Percentiles rank a stretch among this genome's conserved stretches.
phyloP scores from a whole-genome alignment of 2,888 invertebrate genomes.

The Plagodis pulveraria region DNA sequence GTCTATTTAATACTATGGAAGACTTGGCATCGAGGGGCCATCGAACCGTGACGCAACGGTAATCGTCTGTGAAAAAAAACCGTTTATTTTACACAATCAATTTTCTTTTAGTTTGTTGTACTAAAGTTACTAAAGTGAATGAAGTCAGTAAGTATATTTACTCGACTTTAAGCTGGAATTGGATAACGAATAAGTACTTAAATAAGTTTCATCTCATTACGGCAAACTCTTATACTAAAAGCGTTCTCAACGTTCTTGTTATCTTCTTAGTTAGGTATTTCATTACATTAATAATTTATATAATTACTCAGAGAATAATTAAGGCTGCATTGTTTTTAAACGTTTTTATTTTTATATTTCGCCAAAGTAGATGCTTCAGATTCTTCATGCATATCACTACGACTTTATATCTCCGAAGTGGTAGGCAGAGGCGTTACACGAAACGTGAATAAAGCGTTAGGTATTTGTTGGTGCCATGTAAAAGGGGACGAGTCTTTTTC shows the following conservation, averaged over 20 bases:
- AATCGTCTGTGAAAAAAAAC: constrained; percentile 36
- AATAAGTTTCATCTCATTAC: constrained; percentile 23
- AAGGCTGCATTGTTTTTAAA: neutral
- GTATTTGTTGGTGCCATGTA: too few relatives aligned
- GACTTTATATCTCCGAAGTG: too few relatives aligned
- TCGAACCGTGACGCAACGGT: constrained; percentile 43
- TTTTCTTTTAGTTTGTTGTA: constrained; percentile 18
- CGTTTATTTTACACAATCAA: constrained; percentile 25
- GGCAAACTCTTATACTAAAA: constrained; percentile 18
- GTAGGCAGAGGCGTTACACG: too few relatives aligned
- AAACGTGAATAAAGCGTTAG: too few relatives aligned
- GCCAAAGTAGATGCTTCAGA: constrained; percentile 5
- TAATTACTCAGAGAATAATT: constrained; percentile 14
- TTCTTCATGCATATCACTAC: neutral
- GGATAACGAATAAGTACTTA: constrained; percentile 7
- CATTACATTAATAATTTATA: constrained; percentile 16
- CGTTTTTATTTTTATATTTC: constrained; percentile 9
- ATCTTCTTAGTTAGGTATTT: constrained; percentile 25
- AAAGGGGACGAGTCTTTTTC: too few relatives aligned
- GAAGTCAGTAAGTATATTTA: constrained; percentile 22
- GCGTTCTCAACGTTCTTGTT: constrained; percentile 8
- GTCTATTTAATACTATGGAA: constrained; percentile 60
- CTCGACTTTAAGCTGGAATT: constrained; percentile 20
- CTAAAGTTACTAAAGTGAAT: constrained; percentile 10
- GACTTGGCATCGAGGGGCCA: constrained; percentile 31